Evolutionary conservation across 2,888 invertebrate species (phyloP).

Genomic region (Theretra japonica): DNA sequence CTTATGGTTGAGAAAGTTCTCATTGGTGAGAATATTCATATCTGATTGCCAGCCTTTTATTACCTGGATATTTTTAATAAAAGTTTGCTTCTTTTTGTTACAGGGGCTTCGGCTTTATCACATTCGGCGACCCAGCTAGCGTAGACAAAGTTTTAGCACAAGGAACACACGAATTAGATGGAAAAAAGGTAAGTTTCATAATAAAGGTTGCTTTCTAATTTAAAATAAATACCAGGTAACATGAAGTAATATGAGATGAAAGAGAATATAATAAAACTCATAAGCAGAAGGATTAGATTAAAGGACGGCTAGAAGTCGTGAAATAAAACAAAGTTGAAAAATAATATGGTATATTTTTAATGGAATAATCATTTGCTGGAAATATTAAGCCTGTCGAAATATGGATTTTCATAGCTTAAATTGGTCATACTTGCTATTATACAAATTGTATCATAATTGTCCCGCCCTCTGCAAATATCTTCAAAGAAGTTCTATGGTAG

Average conservation of each 20-base stretch:
- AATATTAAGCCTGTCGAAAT: too few species aligned
- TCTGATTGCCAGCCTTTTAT: slow-evolving; percentile 2
- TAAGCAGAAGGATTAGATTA: too few species aligned
- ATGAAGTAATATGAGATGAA: neutral
- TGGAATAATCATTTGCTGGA: too few species aligned
- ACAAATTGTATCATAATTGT: too few species aligned
- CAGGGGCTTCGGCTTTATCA: slow-evolving; percentile 99
- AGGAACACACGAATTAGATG: slow-evolving; percentile 99
- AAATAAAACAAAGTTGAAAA: neutral
- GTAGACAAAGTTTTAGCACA: slow-evolving; percentile 99
- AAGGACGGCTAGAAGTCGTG: neutral
- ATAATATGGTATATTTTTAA: too few species aligned
- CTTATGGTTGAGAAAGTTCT: neutral
- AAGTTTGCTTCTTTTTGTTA: slow-evolving; percentile 58
- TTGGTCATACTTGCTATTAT: too few species aligned
- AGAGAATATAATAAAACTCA: neutral
- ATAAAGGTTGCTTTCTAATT: slow-evolving; percentile 28
- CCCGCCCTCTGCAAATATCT: too few species aligned
- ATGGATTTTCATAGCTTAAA: too few species aligned
- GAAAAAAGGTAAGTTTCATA: slow-evolving; percentile 95
- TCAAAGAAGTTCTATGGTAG: too few species aligned
- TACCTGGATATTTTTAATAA: slow-evolving; percentile 23
- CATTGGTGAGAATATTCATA: neutral
- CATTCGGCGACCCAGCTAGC: slow-evolving; percentile 98
- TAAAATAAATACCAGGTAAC: neutral